A percentile compares a stretch with the other conserved stretches of the same genome.
Evolutionary conservation across 2,888 invertebrate genomes (phyloP).

Genomic region (Macrophya alboannulata): DNA sequence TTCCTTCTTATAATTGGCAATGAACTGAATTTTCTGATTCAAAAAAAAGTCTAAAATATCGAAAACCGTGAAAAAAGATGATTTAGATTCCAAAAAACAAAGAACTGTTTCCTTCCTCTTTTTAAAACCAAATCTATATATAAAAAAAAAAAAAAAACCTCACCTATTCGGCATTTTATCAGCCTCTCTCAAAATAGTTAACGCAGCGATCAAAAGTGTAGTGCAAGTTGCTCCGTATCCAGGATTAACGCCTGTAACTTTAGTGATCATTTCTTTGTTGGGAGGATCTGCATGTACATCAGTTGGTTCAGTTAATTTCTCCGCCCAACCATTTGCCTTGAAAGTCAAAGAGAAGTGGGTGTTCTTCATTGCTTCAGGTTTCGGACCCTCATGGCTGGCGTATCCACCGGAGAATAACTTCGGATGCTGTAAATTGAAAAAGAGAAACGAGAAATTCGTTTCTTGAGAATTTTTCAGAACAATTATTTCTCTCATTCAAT

Average conservation of each 20-base stretch:
- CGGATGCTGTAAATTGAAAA: slow-evolving; percentile 83
- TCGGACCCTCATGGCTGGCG: slow-evolving; percentile 86
- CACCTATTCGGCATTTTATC: slow-evolving; percentile 89
- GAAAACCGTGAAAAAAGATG: neutral
- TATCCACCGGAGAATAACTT: slow-evolving; percentile 87
- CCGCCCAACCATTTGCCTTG: slow-evolving; percentile 90
- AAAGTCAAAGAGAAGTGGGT: slow-evolving; percentile 87
- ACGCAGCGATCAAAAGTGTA: slow-evolving; percentile 87
- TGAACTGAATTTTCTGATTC: neutral
- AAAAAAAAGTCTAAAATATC: neutral
- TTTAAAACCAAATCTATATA: slow-evolving; percentile 51
- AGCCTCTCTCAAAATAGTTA: slow-evolving; percentile 88
- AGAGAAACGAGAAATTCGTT: neutral
- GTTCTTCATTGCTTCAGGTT: slow-evolving; percentile 83
- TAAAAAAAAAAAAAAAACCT: slow-evolving; percentile 70
- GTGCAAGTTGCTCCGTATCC: slow-evolving; percentile 93
- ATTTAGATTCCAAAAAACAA: neutral
- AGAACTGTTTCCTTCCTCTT: neutral
- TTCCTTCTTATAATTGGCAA: neutral
- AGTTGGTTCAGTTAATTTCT: slow-evolving; percentile 82
- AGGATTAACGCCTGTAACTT: slow-evolving; percentile 87
- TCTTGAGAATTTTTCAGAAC: slow-evolving; percentile 58
- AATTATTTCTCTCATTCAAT: neutral
- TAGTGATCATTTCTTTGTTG: slow-evolving; percentile 85
- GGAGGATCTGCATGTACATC: slow-evolving; percentile 84